phyloP scores from a whole-genome alignment of 1,140 invertebrate species.

The Tyrophagus putrescentiae region DNA sequence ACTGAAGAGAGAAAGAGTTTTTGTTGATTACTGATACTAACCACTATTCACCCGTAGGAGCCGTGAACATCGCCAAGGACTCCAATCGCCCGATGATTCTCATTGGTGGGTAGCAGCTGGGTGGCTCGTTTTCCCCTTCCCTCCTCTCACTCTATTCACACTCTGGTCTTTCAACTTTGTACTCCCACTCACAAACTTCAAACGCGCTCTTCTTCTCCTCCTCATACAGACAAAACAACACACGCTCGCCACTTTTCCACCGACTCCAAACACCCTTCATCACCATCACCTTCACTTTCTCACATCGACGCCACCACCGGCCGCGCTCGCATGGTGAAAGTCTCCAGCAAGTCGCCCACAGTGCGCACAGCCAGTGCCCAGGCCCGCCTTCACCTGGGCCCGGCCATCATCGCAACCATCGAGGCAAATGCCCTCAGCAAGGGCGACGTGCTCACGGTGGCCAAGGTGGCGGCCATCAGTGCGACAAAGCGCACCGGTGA shows the following conservation, averaged over 20 bases:
- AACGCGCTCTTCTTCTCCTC: too few species aligned
- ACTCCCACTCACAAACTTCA: too few species aligned
- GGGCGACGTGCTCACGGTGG: slow-evolving; percentile 75
- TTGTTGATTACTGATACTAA: background rate
- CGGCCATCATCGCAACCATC: slow-evolving; percentile 50
- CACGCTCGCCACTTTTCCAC: slow-evolving; percentile 12
- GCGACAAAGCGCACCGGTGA: slow-evolving; percentile 74
- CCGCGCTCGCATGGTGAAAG: slow-evolving; percentile 78
- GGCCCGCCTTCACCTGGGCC: slow-evolving; percentile 50
- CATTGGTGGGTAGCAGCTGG: slow-evolving; percentile 91
- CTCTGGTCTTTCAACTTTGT: too few species aligned
- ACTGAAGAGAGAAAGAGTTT: slow-evolving; percentile 26
- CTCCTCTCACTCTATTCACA: too few species aligned
- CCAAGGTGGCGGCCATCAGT: slow-evolving; percentile 78
- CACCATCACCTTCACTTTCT: too few species aligned
- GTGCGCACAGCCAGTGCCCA: slow-evolving; percentile 55
- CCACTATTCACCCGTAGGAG: slow-evolving; percentile 55
- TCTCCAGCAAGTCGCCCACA: slow-evolving; percentile 52
- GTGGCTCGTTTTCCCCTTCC: too few species aligned
- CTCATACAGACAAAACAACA: too few species aligned
- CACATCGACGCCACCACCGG: slow-evolving; percentile 59
- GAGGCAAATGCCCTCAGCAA: slow-evolving; percentile 65
- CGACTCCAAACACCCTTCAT: background rate
- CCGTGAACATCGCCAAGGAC: slow-evolving; percentile 79
- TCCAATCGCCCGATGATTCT: slow-evolving; percentile 98